Evolutionary conservation across 2,797 vertebrate species (phyloP), one percentile per base, ranked within the genome.

Genomic region (Cheirogaleus major): DNA sequence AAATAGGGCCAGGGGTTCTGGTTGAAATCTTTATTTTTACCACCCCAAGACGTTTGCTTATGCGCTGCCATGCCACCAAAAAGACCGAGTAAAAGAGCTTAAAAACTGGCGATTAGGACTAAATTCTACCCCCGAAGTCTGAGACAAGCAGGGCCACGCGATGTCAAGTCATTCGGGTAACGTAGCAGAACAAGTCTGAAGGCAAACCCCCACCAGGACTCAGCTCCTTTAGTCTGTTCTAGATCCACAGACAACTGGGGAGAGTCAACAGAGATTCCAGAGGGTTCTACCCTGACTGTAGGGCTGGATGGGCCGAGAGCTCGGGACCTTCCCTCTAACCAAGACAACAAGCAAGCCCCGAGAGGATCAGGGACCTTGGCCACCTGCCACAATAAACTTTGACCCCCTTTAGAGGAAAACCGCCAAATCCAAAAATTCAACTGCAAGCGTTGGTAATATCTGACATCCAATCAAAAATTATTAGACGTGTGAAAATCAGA

Each of bases 331-430:
- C 55, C 30, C 69, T 88, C 27, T 65, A 59, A 73, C 41, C 48
- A 55, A 72, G 75, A 63, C 65, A 30, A 43, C 88, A 88, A 93
- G 52, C 14, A 87, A 93, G 55, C 14, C 27, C 63, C 32, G 18
- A 41, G 83, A 85, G 82, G 52, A 81, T 93, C 73, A 88, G 83
- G 57, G 35, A 80, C 91, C 78, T 85, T 50, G 41, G 82, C 69
- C 43, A 52, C 79, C 79, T 93, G 84, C 88, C 91, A 93, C 93
- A 67, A 93, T 30, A 81, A 91, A 92, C 73, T 43, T 91, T 88
- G 65, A 43, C 15, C 55, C 91, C 86, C 84, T 82, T 89, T 67
- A 76, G 48, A 89, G 76, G 52, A 89, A 95, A 84, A 92, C 69
- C 43, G 63, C 69, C 25, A 57, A 89, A 81, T 76, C 91, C 73